Evolutionary conservation across 37 sponge, comb jelly and placozoan species (phyloP), one percentile per base, ranked within the genome.

Genomic region (Crambe crambe): DNA sequence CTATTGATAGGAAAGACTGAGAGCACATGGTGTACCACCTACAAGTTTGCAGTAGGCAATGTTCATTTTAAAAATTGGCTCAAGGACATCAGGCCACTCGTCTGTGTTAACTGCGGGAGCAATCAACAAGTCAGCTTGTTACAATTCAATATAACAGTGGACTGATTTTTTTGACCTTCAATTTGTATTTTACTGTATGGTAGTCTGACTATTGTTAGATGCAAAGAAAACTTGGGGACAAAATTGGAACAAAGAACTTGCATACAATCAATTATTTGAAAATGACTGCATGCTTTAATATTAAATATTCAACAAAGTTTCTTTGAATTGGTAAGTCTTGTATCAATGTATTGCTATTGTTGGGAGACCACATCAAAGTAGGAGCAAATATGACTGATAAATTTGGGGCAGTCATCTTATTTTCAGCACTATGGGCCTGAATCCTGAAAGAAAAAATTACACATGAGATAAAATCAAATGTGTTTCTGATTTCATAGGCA

Each of bases 351-450:
- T 10, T 0, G 8, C 66, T 59, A 3, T 81, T 77, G 23, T 30
- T 35, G 15, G 76, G 70, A 31, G 77, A 23, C 12, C 82, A 68
- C 93, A 92, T 92, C 1, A 92, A 29, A 12, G 93, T 92, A 0
- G 93, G 93, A 31, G 93, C 88, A 84, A 92, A 92, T 20, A 92
- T 85, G 30, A 92, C 89, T 29, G 93, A 84, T 56, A 92, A 58
- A 54, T 92, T 92, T 23, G 42, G 60, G 9, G 88, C 80, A 38
- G 85, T 68, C 93, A 92, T 92, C 59, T 81, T 87, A 72, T 87
- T 92, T 10, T 34, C 56, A 56, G 38, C 64, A 43, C 80, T 79
- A 0, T 80, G 51, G 18, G 41, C 12, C 2, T 75, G 79, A 23
- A 92, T 75, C 39, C 89, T 91, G 73, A 0, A 43, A 26, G 18